Percentiles rank a stretch among this genome's conserved stretches.
Evolutionary conservation across 2,797 vertebrate genomes (phyloP).

Genomic region (Sebastes trivittatus): DNA sequence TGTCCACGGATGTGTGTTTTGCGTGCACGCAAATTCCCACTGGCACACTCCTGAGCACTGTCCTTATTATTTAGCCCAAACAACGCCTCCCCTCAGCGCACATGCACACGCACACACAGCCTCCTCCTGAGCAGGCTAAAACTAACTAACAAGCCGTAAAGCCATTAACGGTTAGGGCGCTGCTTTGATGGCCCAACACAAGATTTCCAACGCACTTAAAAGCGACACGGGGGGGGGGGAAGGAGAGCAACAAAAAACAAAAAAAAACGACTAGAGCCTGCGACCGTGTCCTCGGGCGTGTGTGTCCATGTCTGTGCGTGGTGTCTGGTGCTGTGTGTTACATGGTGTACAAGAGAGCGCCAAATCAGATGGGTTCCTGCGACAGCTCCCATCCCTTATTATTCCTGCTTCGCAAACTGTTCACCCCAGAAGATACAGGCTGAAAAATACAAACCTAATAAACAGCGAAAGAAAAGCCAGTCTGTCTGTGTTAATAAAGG

Average conservation of each 20-base stretch:
- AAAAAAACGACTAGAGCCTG: slow-evolving; percentile 29
- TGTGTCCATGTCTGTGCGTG: slow-evolving; percentile 41
- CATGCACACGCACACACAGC: background rate
- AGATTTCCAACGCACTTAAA: slow-evolving; percentile 64
- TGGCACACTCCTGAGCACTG: background rate
- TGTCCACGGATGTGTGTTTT: background rate
- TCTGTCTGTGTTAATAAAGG: slow-evolving; percentile 66
- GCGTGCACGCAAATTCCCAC: background rate
- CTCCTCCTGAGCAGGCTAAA: slow-evolving; percentile 54
- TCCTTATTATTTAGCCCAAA: slow-evolving; percentile 14
- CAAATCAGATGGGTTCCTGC: slow-evolving; percentile 56
- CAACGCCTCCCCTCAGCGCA: background rate
- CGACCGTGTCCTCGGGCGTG: slow-evolving; percentile 45
- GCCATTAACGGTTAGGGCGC: slow-evolving; percentile 58
- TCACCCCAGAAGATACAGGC: slow-evolving; percentile 54
- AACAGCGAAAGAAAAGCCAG: slow-evolving; percentile 64
- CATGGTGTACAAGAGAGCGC: slow-evolving; percentile 23
- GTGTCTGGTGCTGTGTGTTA: slow-evolving; percentile 51
- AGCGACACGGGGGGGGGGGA: slow-evolving; percentile 31
- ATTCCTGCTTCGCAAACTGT: slow-evolving; percentile 43
- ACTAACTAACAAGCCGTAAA: slow-evolving; percentile 74
- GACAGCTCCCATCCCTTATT: slow-evolving; percentile 51
- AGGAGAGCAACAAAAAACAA: background rate
- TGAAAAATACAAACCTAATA: slow-evolving; percentile 66
- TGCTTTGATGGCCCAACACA: slow-evolving; percentile 68